These are phyloP conservation scores for Callipepla californica DNA, from an alignment of 2,113 vertebrate genomes.

Conservation along the genomic window DNA sequence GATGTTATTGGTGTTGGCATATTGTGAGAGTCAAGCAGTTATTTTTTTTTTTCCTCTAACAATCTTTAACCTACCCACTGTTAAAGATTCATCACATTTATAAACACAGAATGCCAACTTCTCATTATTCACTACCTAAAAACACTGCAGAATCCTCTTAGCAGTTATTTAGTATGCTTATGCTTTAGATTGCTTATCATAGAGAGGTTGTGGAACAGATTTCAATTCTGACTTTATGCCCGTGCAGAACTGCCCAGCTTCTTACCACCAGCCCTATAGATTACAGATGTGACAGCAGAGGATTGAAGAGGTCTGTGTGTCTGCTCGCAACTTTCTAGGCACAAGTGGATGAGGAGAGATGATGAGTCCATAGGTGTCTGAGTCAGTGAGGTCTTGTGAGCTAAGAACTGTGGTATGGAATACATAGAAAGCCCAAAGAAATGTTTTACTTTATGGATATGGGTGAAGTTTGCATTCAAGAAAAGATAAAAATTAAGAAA, in stretches of 20 bases:
- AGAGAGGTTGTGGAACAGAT: neutral
- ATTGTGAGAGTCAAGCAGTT: neutral
- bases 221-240: neutral
- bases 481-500: neutral
- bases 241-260: neutral
- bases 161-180: slow-evolving; percentile 6
- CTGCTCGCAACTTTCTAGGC: neutral
- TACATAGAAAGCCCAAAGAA: neutral
- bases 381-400: neutral
- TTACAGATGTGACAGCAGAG: neutral
- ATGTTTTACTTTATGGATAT: neutral
- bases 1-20: neutral
- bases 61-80: neutral
- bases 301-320: rapidly evolving
- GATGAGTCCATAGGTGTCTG: neutral
- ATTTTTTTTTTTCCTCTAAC: neutral
- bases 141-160: slow-evolving; percentile 16
- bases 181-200: neutral
- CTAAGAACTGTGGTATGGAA: neutral
- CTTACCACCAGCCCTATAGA: neutral
- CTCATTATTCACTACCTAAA: slow-evolving; percentile 44
- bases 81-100: slow-evolving; percentile 42
- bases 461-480: neutral
- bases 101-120: neutral
- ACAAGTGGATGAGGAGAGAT: rapidly evolving